These are phyloP conservation scores for Hydrozoanthus gracilis DNA, from an alignment of 92 coral and sea anemone species.

Conservation along the genomic window DNA sequence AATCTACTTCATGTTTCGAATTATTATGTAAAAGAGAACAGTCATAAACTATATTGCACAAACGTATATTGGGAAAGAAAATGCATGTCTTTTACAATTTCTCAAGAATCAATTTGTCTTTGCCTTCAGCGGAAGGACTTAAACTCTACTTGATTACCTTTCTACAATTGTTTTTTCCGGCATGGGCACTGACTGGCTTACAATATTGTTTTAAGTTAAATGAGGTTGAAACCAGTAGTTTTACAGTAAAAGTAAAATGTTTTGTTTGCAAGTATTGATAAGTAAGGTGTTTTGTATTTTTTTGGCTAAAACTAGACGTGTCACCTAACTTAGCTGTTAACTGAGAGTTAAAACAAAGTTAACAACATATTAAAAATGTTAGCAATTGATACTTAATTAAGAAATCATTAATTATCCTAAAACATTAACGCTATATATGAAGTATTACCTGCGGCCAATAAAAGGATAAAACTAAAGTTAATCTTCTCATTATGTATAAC, in stretches of 20 bases:
- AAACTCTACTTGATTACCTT: conserved; percentile 4
- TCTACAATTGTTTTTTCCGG: conserved; percentile 17
- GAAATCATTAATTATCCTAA: conserved; percentile 26
- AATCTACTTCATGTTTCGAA: background rate
- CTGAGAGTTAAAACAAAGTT: conserved; percentile 29
- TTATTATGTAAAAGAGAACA: conserved; percentile 9
- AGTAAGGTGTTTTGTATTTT: background rate
- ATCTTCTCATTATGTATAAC: background rate
- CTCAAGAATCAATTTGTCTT: conserved; percentile 32
- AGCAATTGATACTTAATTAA: conserved; percentile 32
- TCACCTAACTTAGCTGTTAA: background rate
- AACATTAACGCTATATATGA: conserved; percentile 24
- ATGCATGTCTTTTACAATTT: conserved; percentile 14
- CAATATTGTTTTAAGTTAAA: too few relatives aligned
- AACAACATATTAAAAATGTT: conserved; percentile 43
- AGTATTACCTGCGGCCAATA: conserved; percentile 16
- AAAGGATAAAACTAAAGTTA: background rate
- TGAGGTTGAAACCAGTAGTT: background rate
- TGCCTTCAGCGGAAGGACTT: conserved; percentile 18
- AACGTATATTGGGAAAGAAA: conserved; percentile 42
- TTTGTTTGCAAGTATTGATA: background rate
- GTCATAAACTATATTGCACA: conserved; percentile 48
- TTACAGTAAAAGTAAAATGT: background rate
- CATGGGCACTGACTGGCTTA: background rate
- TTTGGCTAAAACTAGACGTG: background rate